Evolutionary conservation across 2,888 invertebrate genomes (phyloP).

Genomic region (Cylloceria caligata): DNA sequence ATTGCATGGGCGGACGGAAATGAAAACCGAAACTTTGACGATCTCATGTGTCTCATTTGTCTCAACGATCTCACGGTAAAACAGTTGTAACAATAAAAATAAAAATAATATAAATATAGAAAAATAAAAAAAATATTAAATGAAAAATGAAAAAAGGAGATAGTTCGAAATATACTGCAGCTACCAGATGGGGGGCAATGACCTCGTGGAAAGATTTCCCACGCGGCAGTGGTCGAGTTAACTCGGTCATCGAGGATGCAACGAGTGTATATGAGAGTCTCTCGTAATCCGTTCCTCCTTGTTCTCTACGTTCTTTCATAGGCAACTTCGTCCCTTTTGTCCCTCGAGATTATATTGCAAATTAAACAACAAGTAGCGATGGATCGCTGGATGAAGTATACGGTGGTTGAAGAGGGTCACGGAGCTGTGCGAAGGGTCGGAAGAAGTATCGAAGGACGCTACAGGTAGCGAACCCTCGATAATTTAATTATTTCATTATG

Average conservation of each 20-base stretch:
- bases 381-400: constrained; percentile 5
- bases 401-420: background rate
- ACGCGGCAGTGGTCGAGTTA: constrained; percentile 22
- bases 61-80: too few relatives aligned
- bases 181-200: background rate
- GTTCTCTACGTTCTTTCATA: background rate
- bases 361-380: constrained; percentile 27
- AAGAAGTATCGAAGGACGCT: background rate
- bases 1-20: too few relatives aligned
- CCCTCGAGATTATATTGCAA: constrained; percentile 23
- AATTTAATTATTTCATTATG: constrained; percentile 2
- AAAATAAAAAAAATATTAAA: background rate
- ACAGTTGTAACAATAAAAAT: too few relatives aligned
- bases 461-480: background rate
- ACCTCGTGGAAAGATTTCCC: constrained; percentile 29
- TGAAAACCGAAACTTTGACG: too few relatives aligned
- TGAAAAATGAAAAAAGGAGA: background rate
- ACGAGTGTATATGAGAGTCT: constrained; percentile 14
- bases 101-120: background rate
- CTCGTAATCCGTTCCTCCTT: constrained; percentile 4
- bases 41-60: too few relatives aligned
- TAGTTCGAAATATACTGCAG: background rate
- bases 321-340: constrained; percentile 2
- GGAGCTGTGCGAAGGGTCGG: constrained; percentile 4
- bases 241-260: constrained; percentile 15